A percentile compares a stretch with the other conserved stretches of the same genome.
Evolutionary conservation across 2,888 invertebrate species (phyloP).

Genomic region (Cephus nigrinus): DNA sequence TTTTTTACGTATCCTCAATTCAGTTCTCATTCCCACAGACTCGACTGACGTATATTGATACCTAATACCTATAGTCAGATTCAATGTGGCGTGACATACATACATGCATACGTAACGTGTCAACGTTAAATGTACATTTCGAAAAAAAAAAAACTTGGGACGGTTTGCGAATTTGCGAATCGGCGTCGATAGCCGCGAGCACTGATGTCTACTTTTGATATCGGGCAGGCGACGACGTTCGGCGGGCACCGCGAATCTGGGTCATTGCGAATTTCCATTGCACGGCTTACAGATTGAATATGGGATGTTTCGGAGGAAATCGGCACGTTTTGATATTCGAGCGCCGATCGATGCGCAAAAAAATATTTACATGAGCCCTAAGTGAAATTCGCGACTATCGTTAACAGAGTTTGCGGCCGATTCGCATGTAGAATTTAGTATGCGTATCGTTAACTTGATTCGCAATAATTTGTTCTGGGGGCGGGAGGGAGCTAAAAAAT

Average conservation of each 20-base stretch:
- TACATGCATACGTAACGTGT: background rate
- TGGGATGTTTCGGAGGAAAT: background rate
- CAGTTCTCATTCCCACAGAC: background rate
- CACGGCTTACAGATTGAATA: background rate
- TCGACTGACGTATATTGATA: background rate
- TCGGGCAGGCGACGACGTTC: background rate
- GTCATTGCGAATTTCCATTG: constrained; percentile 4
- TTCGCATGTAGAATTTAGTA: background rate
- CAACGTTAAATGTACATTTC: background rate
- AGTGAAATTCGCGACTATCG: too few relatives aligned
- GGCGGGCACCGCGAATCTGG: background rate
- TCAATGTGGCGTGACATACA: background rate
- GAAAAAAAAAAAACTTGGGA: background rate
- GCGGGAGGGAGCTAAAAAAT: background rate
- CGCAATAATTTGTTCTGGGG: background rate
- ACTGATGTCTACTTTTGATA: background rate
- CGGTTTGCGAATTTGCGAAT: background rate
- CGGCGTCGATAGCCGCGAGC: background rate
- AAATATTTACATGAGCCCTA: too few relatives aligned
- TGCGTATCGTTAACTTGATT: background rate
- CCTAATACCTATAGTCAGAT: background rate
- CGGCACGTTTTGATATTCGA: background rate
- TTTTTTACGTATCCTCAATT: background rate
- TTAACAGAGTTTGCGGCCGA: too few relatives aligned
- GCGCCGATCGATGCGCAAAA: too few relatives aligned